A percentile compares a stretch with the other conserved stretches of the same genome.
These are phyloP conservation scores for Kryphioiulus occultus DNA, from an alignment of 2,888 invertebrate genomes.

Conservation along the genomic window DNA sequence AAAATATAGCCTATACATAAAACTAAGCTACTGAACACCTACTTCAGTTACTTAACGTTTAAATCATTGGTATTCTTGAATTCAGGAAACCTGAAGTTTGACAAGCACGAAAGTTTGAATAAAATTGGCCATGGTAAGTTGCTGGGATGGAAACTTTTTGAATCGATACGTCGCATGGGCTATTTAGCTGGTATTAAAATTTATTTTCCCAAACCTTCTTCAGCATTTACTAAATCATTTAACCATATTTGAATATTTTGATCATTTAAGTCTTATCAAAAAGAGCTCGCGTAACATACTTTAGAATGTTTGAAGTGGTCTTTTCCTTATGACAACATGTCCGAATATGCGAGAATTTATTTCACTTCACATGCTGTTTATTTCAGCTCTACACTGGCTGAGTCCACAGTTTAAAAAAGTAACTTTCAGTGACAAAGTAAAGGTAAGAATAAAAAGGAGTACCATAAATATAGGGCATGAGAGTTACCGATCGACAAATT, in stretches of 20 bases:
- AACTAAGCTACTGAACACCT: background rate
- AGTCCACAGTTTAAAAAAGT: constrained; percentile 81
- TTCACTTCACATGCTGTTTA: background rate
- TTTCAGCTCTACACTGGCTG: constrained; percentile 76
- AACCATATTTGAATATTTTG: too few species aligned
- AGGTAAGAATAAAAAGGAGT: constrained; percentile 59
- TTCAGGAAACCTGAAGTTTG: constrained; percentile 51
- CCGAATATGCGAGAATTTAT: too few species aligned
- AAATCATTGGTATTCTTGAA: constrained; percentile 40
- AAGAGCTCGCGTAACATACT: too few species aligned
- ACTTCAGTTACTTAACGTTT: background rate
- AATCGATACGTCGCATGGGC: too few species aligned
- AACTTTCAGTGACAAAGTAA: constrained; percentile 84
- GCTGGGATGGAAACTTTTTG: too few species aligned
- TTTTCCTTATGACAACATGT: too few species aligned
- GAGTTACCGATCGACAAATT: background rate
- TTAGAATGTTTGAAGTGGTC: too few species aligned
- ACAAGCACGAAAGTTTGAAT: constrained; percentile 51
- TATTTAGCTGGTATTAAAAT: too few species aligned
- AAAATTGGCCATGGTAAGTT: constrained; percentile 54
- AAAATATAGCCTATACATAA: constrained; percentile 58
- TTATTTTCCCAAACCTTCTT: too few species aligned
- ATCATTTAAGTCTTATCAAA: too few species aligned
- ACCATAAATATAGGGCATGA: background rate
- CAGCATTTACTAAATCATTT: too few species aligned